Evolutionary conservation across 1,140 invertebrate genomes (phyloP).

Genomic region (Sarcophaga peregrina): DNA sequence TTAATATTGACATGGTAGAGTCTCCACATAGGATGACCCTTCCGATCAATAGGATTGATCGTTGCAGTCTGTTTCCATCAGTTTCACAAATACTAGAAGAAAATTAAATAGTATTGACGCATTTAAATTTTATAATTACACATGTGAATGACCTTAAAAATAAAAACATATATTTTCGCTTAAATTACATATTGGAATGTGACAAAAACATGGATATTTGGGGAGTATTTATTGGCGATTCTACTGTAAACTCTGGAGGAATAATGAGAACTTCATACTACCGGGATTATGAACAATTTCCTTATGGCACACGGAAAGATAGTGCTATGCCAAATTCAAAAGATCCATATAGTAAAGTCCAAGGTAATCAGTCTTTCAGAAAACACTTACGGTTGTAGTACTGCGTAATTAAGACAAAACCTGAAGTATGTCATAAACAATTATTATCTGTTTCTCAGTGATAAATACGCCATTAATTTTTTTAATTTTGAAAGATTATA

Average conservation of each 20-base stretch:
- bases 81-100: no score
- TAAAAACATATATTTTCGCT: background rate
- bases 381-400: no score
- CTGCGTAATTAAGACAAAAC: no score
- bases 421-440: no score
- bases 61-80: background rate
- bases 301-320: conserved; percentile 62
- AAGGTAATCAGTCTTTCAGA: conserved; percentile 54
- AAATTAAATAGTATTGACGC: background rate
- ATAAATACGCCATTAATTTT: no score
- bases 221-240: conserved; percentile 63
- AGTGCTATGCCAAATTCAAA: conserved; percentile 51
- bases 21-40: no score
- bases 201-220: conserved; percentile 60
- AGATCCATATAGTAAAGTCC: conserved; percentile 63
- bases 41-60: no score
- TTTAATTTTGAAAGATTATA: no score
- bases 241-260: conserved; percentile 67
- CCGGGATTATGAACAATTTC: conserved; percentile 68
- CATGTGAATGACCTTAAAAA: background rate
- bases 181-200: background rate
- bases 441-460: no score
- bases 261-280: conserved; percentile 67
- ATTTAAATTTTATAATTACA: background rate
- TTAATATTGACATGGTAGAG: no score